Conservation (phyloP, 2,113 vertebrate genomes). For the Echinops telfairi region DNA sequence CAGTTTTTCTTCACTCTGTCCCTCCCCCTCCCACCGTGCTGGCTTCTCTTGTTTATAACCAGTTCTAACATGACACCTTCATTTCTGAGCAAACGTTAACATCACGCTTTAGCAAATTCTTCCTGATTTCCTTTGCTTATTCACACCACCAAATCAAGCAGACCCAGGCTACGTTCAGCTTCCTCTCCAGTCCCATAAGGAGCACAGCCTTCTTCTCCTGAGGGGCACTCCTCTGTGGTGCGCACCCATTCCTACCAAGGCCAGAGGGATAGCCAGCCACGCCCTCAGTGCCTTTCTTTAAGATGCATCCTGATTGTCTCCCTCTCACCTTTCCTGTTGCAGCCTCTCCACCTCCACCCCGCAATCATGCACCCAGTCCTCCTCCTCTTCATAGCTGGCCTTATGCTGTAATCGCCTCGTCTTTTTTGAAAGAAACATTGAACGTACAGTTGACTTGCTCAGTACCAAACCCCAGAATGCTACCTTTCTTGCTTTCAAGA, state of each 20-base stretch:
- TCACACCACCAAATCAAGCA: not conserved
- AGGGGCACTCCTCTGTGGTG: not conserved
- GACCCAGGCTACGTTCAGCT: not conserved
- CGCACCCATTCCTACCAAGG: not conserved
- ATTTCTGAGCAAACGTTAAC: conserved; percentile 45
- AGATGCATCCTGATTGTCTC: not conserved
- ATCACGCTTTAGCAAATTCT: not conserved
- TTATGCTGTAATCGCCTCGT: conserved; percentile 3
- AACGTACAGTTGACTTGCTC: not conserved
- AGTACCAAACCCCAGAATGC: conserved; percentile 13
- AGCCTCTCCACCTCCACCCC: not conserved
- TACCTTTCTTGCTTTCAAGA: not conserved
- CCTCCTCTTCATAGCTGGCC: not conserved
- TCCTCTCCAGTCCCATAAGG: not conserved
- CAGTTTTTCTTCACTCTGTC: not conserved
- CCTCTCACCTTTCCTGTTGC: not conserved
- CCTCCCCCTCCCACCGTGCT: not conserved
- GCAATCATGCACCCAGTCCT: not conserved
- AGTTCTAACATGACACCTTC: not conserved
- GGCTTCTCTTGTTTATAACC: not conserved
- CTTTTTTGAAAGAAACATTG: conserved; percentile 25
- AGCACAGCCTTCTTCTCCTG: not conserved
- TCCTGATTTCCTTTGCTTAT: conserved; percentile 17
- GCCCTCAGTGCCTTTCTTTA: conserved; percentile 20
- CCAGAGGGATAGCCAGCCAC: not conserved